Evolutionary conservation across 2,113 vertebrate genomes (phyloP).

Genomic region (Columba janthina): DNA sequence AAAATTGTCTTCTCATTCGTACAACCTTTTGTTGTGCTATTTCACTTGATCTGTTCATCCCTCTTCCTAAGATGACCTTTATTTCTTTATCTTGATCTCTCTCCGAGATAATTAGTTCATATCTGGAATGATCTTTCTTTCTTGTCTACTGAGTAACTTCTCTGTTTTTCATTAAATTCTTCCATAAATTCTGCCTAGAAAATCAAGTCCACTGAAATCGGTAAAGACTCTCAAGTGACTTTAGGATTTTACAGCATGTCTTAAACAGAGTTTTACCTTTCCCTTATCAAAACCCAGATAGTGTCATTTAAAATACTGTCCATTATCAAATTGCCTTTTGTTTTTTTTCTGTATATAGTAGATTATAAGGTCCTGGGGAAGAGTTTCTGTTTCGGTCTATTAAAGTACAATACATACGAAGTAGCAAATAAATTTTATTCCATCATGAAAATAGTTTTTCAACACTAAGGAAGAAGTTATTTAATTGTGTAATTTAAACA

Average conservation of each 20-base stretch:
- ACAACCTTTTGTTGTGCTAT: slow-evolving; percentile 21
- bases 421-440: background rate
- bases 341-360: background rate
- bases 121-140: background rate
- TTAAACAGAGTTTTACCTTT: background rate
- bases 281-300: background rate
- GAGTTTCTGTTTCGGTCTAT: background rate
- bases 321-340: background rate
- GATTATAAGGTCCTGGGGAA: background rate
- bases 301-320: background rate
- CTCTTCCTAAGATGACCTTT: slow-evolving; percentile 32
- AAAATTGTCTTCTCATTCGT: background rate
- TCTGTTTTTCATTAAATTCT: slow-evolving; percentile 1
- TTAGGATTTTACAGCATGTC: background rate
- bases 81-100: slow-evolving; percentile 26
- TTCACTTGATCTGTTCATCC: slow-evolving; percentile 3
- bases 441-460: background rate
- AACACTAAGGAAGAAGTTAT: background rate
- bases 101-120: slow-evolving; percentile 26
- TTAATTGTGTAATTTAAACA: slow-evolving; percentile 29
- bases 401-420: background rate
- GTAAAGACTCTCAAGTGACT: background rate
- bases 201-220: background rate
- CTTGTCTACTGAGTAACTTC: background rate
- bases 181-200: background rate